These are phyloP conservation scores for Leptodirus hochenwartii DNA, from an alignment of 2,888 invertebrate species.

Conservation along the genomic window DNA sequence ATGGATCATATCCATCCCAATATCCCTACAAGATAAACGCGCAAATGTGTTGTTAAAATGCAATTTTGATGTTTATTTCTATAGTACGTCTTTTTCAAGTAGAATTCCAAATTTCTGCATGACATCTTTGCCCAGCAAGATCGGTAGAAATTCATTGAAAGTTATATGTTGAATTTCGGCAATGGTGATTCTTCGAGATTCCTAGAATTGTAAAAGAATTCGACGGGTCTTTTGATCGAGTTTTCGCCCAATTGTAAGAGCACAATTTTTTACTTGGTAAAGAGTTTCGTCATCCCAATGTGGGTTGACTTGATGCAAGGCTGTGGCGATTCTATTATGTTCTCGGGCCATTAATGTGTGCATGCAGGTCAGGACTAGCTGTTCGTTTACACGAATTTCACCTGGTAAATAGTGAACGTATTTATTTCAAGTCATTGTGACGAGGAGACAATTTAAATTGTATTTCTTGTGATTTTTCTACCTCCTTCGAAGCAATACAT, in stretches of 20 bases:
- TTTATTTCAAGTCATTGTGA: not conserved
- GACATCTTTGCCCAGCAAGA: slow-evolving; percentile 73
- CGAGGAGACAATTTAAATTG: too few species aligned
- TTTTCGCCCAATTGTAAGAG: too few species aligned
- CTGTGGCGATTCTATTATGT: slow-evolving; percentile 71
- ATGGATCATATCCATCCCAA: slow-evolving; percentile 69
- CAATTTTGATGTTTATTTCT: slow-evolving; percentile 4
- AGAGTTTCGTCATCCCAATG: slow-evolving; percentile 89
- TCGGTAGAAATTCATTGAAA: slow-evolving; percentile 78
- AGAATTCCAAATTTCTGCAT: slow-evolving; percentile 82
- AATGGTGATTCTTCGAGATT: slow-evolving; percentile 65
- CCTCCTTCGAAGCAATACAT: slow-evolving; percentile 91
- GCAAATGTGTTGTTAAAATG: not conserved
- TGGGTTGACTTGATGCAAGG: slow-evolving; percentile 61
- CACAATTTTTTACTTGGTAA: slow-evolving; percentile 49
- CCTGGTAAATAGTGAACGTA: slow-evolving; percentile 34
- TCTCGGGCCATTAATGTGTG: slow-evolving; percentile 81
- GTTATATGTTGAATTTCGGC: slow-evolving; percentile 81
- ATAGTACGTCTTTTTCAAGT: slow-evolving; percentile 52
- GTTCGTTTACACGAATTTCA: slow-evolving; percentile 85
- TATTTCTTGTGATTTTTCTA: too few species aligned
- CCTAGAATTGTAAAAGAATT: slow-evolving; percentile 24
- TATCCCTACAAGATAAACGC: slow-evolving; percentile 36
- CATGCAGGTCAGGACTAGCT: slow-evolving; percentile 76
- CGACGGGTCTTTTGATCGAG: not conserved